Evolutionary conservation across 1,140 invertebrate genomes (phyloP).

Genomic region (Lasioglossum albipes): DNA sequence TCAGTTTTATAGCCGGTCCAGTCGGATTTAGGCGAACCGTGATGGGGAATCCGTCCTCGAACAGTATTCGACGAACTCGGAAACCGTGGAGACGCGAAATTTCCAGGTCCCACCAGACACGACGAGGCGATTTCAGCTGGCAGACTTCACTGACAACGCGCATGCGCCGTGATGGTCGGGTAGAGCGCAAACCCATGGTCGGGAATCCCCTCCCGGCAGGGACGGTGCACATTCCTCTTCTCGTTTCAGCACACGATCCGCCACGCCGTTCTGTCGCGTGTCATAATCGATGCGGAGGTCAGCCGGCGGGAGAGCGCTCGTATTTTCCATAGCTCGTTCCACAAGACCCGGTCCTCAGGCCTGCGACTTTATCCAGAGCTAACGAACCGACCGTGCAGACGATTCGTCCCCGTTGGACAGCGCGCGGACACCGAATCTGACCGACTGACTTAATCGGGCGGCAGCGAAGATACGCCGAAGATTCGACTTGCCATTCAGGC

Average conservation of each 20-base stretch:
- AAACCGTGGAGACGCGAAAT: slow-evolving; percentile 20
- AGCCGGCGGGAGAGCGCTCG: slow-evolving; percentile 13
- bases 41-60: too few relatives aligned
- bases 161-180: slow-evolving; percentile 38
- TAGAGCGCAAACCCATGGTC: slow-evolving; percentile 9
- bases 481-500: background rate
- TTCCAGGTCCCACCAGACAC: slow-evolving; percentile 23
- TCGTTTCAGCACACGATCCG: slow-evolving; percentile 24
- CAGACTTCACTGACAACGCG: slow-evolving; percentile 22
- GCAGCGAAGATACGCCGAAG: background rate
- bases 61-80: too few relatives aligned
- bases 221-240: slow-evolving; percentile 9
- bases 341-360: background rate
- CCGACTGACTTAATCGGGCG: background rate
- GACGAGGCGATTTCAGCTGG: slow-evolving; percentile 4
- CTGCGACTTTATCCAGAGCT: slow-evolving; percentile 2
- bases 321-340: slow-evolving; percentile 40
- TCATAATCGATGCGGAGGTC: slow-evolving; percentile 57
- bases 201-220: background rate
- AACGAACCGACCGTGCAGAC: background rate
- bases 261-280: slow-evolving; percentile 3
- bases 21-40: too few relatives aligned
- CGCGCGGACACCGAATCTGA: background rate
- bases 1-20: too few relatives aligned
- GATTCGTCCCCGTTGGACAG: background rate